Evolutionary conservation across 2,888 invertebrate species (phyloP).

Genomic region (Aplocera efformata): DNA sequence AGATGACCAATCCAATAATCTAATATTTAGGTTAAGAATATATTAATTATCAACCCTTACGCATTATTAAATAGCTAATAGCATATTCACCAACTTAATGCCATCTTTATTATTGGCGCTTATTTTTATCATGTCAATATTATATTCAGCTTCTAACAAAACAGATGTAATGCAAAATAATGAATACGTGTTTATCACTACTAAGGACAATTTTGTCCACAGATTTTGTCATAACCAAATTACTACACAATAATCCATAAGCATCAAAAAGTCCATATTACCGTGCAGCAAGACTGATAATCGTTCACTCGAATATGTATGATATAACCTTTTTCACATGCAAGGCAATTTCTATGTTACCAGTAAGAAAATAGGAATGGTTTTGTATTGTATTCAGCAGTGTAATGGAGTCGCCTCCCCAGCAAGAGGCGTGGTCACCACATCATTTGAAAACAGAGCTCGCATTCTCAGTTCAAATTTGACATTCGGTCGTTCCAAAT

Average conservation of each 20-base stretch:
- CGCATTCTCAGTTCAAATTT: constrained; percentile 45
- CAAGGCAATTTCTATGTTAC: neutral
- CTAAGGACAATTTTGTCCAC: constrained; percentile 15
- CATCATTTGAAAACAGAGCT: constrained; percentile 34
- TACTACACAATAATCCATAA: constrained; percentile 32
- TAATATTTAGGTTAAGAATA: too few species aligned
- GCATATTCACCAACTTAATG: too few species aligned
- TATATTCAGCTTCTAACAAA: constrained; percentile 9
- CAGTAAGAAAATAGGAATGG: accelerated
- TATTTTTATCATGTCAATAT: too few species aligned
- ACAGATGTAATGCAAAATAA: constrained; percentile 19
- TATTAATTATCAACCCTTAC: too few species aligned
- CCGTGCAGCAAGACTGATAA: constrained; percentile 10
- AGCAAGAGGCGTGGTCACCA: constrained; percentile 45
- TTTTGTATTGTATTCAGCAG: constrained; percentile 3
- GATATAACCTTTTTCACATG: constrained; percentile 12
- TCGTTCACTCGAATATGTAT: constrained; percentile 4
- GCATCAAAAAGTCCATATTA: constrained; percentile 2
- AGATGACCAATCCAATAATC: too few species aligned
- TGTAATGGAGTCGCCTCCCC: constrained; percentile 39
- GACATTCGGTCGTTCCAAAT: constrained; percentile 50
- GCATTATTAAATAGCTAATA: too few species aligned
- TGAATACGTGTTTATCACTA: constrained; percentile 25
- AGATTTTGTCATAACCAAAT: constrained; percentile 24
- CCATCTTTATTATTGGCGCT: too few species aligned